Percentiles rank a stretch among this genome's conserved stretches.
These are phyloP conservation scores for Spheniscus humboldti DNA, from an alignment of 2,797 vertebrate species.

Conservation along the genomic window DNA sequence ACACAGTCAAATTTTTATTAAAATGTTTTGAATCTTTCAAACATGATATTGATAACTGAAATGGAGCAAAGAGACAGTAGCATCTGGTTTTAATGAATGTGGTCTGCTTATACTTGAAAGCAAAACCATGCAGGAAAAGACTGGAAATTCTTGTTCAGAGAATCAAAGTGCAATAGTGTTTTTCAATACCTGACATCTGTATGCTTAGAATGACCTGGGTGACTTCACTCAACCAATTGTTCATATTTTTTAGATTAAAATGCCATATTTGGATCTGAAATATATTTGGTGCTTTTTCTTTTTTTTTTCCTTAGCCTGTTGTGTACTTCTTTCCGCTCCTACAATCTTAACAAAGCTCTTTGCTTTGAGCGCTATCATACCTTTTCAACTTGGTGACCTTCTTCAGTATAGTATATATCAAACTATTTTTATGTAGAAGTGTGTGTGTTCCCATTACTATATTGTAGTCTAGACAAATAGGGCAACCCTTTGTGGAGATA, in stretches of 20 bases:
- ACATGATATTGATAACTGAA: conserved; percentile 73
- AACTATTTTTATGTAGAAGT: neutral
- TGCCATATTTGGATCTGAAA: conserved; percentile 45
- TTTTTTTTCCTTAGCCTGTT: neutral
- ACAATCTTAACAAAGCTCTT: neutral
- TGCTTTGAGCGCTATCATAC: neutral
- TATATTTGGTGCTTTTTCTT: neutral
- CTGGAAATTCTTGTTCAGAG: conserved; percentile 69
- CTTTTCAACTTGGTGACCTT: neutral
- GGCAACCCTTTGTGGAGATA: neutral
- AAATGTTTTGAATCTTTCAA: conserved; percentile 73
- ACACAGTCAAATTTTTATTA: conserved; percentile 59
- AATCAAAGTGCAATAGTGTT: conserved; percentile 67
- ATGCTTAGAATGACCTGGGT: conserved; percentile 65
- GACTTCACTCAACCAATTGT: conserved; percentile 51
- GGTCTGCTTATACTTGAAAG: conserved; percentile 70
- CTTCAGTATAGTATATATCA: neutral
- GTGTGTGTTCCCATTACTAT: neutral
- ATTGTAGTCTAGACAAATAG: neutral
- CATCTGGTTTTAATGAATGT: conserved; percentile 76
- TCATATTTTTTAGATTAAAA: conserved; percentile 73
- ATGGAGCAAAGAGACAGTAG: conserved; percentile 64
- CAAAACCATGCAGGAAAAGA: conserved; percentile 67
- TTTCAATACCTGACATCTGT: conserved; percentile 70
- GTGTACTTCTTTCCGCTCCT: conserved; percentile 5